phyloP scores from a whole-genome alignment of 2,888 invertebrate genomes.

The Stenurella melanura region DNA sequence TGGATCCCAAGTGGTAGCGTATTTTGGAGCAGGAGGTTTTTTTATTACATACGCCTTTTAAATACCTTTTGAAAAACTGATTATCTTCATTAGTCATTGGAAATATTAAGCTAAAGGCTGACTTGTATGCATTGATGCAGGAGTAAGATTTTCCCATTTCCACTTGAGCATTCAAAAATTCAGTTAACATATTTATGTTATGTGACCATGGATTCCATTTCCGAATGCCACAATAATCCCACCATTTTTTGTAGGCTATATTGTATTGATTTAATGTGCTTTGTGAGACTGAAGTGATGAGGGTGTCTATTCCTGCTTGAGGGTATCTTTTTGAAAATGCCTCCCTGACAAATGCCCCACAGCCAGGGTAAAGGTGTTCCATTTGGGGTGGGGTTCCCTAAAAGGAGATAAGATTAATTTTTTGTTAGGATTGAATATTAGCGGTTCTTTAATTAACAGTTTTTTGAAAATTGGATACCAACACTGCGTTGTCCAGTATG shows the following conservation, averaged over 20 bases:
- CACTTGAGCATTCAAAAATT: background rate
- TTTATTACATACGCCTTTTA: conserved; percentile 35
- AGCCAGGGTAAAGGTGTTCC: conserved; percentile 59
- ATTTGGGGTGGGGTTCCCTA: conserved; percentile 56
- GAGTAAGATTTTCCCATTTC: background rate
- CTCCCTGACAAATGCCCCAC: conserved; percentile 57
- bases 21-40: conserved; percentile 37
- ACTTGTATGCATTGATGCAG: conserved; percentile 22
- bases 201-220: background rate
- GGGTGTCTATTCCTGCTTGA: conserved; percentile 44
- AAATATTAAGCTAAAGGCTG: conserved; percentile 21
- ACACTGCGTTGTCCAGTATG: conserved; percentile 40
- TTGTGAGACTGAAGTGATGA: conserved; percentile 49
- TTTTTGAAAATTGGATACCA: conserved; percentile 62
- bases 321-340: conserved; percentile 52
- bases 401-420: conserved; percentile 59
- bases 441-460: conserved; percentile 33
- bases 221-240: background rate
- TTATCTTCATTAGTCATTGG: background rate
- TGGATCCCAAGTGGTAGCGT: conserved; percentile 40
- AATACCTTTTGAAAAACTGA: conserved; percentile 23
- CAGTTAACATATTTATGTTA: background rate
- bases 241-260: background rate
- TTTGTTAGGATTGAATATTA: conserved; percentile 55
- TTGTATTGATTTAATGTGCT: conserved; percentile 57